Evolutionary conservation across 2,113 vertebrate genomes (phyloP), one percentile per base, ranked within the genome.

Genomic region (Garra rufa): DNA sequence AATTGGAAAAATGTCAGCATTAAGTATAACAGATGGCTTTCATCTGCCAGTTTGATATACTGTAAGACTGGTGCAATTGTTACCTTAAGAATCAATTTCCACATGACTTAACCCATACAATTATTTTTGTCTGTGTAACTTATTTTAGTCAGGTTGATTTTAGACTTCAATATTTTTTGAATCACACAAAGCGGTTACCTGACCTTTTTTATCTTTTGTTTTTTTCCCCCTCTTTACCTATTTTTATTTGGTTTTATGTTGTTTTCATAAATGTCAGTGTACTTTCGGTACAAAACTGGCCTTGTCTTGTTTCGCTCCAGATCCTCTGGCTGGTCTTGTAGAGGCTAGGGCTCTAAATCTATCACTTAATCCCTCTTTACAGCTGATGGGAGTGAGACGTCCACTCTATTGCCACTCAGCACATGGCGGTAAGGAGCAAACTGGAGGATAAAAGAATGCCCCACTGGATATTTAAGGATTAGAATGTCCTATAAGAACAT

Each of bases 391-490:
- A 93, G 91, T 90, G 83, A 88, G 83, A 91, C 92, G 91, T 83
- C 91, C 87, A 88, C 87, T 90, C 91, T 85, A 74, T 89, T 92
- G 91, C 88, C 90, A 91, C 89, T 91, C 89, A 90, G 87, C 85
- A 59, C 88, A 91, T 88, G 92, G 91, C 90, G 87, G 89, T 91
- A 89, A 91, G 91, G 91, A 90, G 92, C 93, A 93, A 93, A 93
- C 91, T 90, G 86, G 79, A 71, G 78, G 92, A 93, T 94, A 91
- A 93, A 88, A 87, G 87, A 91, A 90, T 87, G 90, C 86, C 91
- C 91, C 86, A 78, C 89, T 91, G 92, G 92, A 91, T 92, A 91
- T 87, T 86, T 84, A 83, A 48, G 93, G 93, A 94, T 94, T 94
- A 94, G 91, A 92, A 86, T 84, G 90, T 87, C 77, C 83, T 88